phyloP scores from a whole-genome alignment of 2,888 invertebrate species.

The Orthosia gothica region DNA sequence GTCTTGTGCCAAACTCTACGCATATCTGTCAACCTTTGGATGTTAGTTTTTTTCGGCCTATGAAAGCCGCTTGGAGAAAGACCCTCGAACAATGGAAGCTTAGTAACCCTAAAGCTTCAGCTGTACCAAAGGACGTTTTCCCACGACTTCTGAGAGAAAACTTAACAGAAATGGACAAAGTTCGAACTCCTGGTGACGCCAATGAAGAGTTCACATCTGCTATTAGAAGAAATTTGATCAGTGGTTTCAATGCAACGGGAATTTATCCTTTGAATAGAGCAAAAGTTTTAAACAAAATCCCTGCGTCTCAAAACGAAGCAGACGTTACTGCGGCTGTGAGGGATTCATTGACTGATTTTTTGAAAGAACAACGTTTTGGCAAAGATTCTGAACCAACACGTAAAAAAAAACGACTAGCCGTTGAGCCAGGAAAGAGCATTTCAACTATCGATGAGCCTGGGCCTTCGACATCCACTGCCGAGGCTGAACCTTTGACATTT shows the following conservation, averaged over 20 bases:
- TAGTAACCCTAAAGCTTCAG: conserved; percentile 21
- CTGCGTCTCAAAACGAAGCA: conserved; percentile 19
- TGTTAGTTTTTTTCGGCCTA: conserved; percentile 55
- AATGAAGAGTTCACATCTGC: conserved; percentile 14
- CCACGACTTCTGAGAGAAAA: conserved; percentile 19
- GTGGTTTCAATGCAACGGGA: conserved; percentile 18
- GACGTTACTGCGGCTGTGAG: conserved; percentile 17
- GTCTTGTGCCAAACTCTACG: conserved; percentile 30
- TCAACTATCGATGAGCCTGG: conserved; percentile 22
- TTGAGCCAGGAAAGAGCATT: conserved; percentile 24
- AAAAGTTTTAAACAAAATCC: conserved; percentile 22
- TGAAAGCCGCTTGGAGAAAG: conserved; percentile 57
- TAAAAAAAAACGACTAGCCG: too few relatives aligned
- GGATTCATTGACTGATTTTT: conserved; percentile 24
- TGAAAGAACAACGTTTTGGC: conserved; percentile 19
- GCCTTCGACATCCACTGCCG: conserved; percentile 21
- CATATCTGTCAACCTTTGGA: conserved; percentile 55
- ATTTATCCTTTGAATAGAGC: conserved; percentile 16
- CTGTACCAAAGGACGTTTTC: conserved; percentile 23
- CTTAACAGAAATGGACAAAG: conserved; percentile 23
- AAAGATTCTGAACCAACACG: too few relatives aligned
- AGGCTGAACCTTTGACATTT: conserved; percentile 12
- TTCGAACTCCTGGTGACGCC: conserved; percentile 18
- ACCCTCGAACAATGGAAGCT: conserved; percentile 52
- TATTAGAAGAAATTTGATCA: conserved; percentile 22